phyloP scores from a whole-genome alignment of 2,113 vertebrate genomes.

The Pygoscelis adeliae region DNA sequence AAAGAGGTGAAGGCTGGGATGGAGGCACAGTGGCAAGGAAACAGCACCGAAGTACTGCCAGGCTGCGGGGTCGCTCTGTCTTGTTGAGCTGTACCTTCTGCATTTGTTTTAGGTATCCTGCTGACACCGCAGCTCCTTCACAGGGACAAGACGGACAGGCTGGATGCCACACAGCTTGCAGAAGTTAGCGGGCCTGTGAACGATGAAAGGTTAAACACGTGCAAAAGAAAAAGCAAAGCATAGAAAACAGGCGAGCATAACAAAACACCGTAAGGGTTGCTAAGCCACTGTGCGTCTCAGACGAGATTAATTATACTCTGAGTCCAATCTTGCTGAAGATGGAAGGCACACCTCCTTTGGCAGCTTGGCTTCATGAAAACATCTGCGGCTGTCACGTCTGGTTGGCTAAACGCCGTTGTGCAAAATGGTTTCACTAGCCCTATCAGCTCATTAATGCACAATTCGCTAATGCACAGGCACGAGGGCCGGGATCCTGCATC shows the following conservation, averaged over 20 bases:
- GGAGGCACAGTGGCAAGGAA: neutral
- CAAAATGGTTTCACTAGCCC: neutral
- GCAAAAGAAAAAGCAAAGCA: neutral
- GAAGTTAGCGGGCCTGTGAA: neutral
- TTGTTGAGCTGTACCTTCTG: neutral
- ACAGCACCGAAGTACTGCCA: neutral
- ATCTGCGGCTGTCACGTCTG: neutral
- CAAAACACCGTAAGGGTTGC: neutral
- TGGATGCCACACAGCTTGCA: neutral
- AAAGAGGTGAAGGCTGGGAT: neutral
- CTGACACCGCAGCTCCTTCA: neutral
- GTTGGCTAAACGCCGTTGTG: neutral
- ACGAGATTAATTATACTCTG: neutral
- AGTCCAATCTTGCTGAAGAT: neutral
- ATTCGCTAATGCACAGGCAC: neutral
- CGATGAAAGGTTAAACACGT: rapidly evolving
- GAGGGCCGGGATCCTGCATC: neutral
- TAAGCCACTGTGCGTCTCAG: neutral
- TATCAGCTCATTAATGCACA: neutral
- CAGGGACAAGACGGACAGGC: neutral
- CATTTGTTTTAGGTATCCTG: neutral
- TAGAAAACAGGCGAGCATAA: neutral
- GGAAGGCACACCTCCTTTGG: neutral
- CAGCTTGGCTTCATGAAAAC: neutral
- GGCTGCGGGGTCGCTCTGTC: neutral